Conservation (phyloP, 2,888 invertebrate species). For the Megalurothrips usitatus region DNA sequence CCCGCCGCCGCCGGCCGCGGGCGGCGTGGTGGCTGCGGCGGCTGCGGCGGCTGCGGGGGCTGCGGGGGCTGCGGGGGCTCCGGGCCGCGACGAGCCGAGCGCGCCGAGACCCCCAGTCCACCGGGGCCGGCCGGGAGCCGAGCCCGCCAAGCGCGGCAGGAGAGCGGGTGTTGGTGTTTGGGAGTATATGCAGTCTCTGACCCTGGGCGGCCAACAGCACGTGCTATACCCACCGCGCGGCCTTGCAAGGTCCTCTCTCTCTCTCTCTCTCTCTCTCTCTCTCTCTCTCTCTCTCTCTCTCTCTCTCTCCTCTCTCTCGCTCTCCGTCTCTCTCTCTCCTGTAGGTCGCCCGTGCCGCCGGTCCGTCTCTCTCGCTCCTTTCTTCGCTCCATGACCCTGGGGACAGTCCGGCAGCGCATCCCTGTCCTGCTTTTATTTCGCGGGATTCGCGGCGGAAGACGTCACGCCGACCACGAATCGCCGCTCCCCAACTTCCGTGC, state of each 20-base stretch:
- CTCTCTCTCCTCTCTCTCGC: conserved; percentile 5
- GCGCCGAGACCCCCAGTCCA: neutral
- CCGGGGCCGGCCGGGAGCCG: neutral
- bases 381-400: conserved; percentile 1
- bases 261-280: neutral
- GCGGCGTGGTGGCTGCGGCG: too few relatives aligned
- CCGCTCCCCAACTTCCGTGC: neutral
- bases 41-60: too few relatives aligned
- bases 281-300: neutral
- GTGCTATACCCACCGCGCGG: conserved; percentile 11
- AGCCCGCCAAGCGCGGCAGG: neutral
- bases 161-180: conserved; percentile 9
- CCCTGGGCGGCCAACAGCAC: conserved; percentile 14
- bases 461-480: neutral
- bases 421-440: neutral
- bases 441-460: neutral
- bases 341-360: neutral
- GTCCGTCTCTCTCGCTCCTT: conserved; percentile 1
- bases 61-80: too few relatives aligned
- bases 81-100: neutral
- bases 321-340: too few relatives aligned
- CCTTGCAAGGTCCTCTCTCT: conserved; percentile 18
- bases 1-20: neutral
- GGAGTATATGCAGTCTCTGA: conserved; percentile 25
- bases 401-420: neutral